Percentiles rank a stretch among this genome's conserved stretches.
Evolutionary conservation across 2,113 vertebrate genomes (phyloP).

Genomic region (Muscicapa adusta): DNA sequence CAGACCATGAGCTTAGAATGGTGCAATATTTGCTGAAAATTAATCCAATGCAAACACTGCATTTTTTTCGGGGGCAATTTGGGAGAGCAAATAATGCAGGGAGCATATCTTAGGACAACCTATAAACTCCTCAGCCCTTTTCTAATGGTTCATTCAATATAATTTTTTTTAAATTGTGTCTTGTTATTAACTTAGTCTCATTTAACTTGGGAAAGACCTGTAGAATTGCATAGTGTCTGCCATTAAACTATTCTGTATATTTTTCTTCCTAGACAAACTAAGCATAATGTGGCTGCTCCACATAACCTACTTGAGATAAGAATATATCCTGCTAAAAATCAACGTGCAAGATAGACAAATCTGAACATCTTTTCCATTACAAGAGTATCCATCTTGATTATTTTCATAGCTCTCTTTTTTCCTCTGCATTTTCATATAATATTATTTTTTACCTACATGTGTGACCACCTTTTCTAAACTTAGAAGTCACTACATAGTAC

Average conservation of each 20-base stretch:
- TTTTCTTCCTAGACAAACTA: not conserved
- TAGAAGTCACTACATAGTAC: not conserved
- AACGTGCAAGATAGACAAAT: not conserved
- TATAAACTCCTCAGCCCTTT: not conserved
- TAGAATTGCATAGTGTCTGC: not conserved
- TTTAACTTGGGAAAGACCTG: not conserved
- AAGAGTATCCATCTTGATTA: not conserved
- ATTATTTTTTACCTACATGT: not conserved
- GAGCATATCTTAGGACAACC: not conserved
- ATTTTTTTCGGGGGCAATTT: not conserved
- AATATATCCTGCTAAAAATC: not conserved
- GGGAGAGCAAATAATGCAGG: not conserved
- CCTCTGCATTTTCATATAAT: not conserved
- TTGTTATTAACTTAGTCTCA: not conserved
- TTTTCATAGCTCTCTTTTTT: not conserved
- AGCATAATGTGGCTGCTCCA: not conserved
- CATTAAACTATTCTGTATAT: no score
- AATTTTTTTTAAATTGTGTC: not conserved
- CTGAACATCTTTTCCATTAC: not conserved
- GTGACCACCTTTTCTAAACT: not conserved
- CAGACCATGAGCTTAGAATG: not conserved
- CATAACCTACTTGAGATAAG: not conserved
- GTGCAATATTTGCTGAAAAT: not conserved
- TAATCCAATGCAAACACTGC: accelerated
- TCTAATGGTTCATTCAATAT: not conserved